Conservation (phyloP, 2,113 vertebrate species). For the Gavia stellata region DNA sequence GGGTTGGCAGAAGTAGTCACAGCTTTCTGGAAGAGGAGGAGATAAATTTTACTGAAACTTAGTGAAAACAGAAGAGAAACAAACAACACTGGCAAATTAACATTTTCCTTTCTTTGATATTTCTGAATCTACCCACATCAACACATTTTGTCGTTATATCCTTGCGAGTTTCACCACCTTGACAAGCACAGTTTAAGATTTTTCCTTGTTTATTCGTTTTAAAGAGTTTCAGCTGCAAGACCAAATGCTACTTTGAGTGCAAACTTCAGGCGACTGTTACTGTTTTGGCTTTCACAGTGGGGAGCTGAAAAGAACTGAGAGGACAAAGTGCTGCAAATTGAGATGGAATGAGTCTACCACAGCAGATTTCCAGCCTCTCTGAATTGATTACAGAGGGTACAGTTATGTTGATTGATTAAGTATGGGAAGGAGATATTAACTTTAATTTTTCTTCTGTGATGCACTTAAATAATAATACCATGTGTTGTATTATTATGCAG, state of each 20-base stretch:
- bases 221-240: not conserved
- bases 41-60: not conserved
- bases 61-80: not conserved
- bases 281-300: not conserved
- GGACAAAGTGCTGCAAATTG: not conserved
- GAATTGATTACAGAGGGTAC: not conserved
- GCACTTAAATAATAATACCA: not conserved
- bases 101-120: not conserved
- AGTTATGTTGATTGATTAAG: not conserved
- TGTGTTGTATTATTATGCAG: not conserved
- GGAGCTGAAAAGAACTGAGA: not conserved
- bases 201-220: not conserved
- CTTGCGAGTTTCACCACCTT: not conserved
- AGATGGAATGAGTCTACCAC: rapidly evolving
- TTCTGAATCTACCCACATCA: not conserved
- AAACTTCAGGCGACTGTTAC: not conserved
- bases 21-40: not conserved
- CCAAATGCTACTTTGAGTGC: not conserved
- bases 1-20: not conserved
- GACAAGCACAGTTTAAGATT: not conserved
- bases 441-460: not conserved
- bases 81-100: not conserved
- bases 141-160: not conserved
- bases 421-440: not conserved
- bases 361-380: not conserved